Evolutionary conservation across 2,113 vertebrate genomes (phyloP).

Genomic region (Thalassarche chlororhynchos): DNA sequence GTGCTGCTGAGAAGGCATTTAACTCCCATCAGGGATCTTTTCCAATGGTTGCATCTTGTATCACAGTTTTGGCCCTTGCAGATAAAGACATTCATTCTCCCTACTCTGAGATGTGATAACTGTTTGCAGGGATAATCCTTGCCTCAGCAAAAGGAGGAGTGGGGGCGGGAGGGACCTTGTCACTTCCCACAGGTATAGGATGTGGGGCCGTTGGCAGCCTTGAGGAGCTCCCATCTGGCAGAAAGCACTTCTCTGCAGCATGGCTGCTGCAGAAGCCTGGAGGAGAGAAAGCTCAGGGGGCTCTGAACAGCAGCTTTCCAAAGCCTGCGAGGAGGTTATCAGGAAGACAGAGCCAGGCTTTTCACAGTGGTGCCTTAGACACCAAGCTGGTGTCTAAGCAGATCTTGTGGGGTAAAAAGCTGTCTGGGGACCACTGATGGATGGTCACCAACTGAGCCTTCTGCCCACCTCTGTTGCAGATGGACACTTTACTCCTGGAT

Average conservation of each 20-base stretch:
- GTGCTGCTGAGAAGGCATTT: background rate
- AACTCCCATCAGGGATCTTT: background rate
- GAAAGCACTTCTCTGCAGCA: background rate
- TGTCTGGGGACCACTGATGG: background rate
- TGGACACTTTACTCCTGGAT: background rate
- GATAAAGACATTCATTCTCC: background rate
- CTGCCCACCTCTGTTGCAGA: background rate
- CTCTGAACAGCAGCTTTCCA: background rate
- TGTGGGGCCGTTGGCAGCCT: too few relatives aligned
- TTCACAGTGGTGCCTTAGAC: background rate
- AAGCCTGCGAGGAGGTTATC: background rate
- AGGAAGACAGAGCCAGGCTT: background rate
- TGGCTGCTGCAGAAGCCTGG: background rate
- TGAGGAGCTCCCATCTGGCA: background rate
- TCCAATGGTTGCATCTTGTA: background rate
- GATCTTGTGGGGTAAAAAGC: background rate
- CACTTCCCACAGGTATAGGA: background rate
- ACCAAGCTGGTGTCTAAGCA: background rate
- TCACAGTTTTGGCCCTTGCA: background rate
- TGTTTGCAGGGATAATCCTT: background rate
- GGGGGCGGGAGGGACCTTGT: background rate
- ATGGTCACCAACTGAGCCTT: background rate
- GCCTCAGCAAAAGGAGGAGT: background rate
- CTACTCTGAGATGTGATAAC: background rate
- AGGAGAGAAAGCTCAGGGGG: background rate